Conservation (phyloP, 2,888 invertebrate genomes). For the Tachina fera region DNA sequence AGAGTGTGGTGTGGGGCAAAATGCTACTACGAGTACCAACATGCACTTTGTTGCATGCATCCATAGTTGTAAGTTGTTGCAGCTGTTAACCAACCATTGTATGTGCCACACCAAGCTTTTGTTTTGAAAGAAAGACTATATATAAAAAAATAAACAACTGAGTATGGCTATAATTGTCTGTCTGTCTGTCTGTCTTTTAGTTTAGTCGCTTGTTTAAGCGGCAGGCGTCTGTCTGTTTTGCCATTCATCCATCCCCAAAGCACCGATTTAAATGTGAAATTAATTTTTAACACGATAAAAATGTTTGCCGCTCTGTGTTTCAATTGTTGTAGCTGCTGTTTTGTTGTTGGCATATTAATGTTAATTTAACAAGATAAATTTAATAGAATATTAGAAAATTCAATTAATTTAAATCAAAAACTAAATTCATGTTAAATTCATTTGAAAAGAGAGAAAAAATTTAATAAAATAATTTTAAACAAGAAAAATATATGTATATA, state of each 20-base stretch:
- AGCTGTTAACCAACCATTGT: slow-evolving; percentile 42
- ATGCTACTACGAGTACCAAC: slow-evolving; percentile 8
- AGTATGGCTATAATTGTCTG: neutral
- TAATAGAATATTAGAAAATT: slow-evolving; percentile 58
- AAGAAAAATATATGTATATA: too few relatives aligned
- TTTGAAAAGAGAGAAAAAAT: neutral
- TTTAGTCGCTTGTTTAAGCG: slow-evolving; percentile 6
- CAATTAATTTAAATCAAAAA: slow-evolving; percentile 49
- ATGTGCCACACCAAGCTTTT: slow-evolving; percentile 40
- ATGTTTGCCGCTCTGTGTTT: slow-evolving; percentile 58
- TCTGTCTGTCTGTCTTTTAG: slow-evolving; percentile 1
- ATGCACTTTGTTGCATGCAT: slow-evolving; percentile 38
- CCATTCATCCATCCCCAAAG: slow-evolving; percentile 64
- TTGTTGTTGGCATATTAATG: slow-evolving; percentile 56
- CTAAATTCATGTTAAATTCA: neutral
- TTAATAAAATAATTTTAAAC: neutral
- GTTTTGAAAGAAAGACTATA: neutral
- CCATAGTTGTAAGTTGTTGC: slow-evolving; percentile 29
- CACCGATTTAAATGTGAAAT: slow-evolving; percentile 73
- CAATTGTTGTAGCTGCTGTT: slow-evolving; percentile 24
- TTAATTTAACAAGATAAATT: slow-evolving; percentile 61
- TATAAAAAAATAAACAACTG: neutral
- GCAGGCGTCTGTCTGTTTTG: slow-evolving; percentile 37
- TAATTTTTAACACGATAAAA: slow-evolving; percentile 75
- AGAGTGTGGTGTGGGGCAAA: neutral